A percentile compares a stretch with the other conserved stretches of the same genome.
phyloP scores from a whole-genome alignment of 2,113 vertebrate genomes.

The Phodopus roborovskii region DNA sequence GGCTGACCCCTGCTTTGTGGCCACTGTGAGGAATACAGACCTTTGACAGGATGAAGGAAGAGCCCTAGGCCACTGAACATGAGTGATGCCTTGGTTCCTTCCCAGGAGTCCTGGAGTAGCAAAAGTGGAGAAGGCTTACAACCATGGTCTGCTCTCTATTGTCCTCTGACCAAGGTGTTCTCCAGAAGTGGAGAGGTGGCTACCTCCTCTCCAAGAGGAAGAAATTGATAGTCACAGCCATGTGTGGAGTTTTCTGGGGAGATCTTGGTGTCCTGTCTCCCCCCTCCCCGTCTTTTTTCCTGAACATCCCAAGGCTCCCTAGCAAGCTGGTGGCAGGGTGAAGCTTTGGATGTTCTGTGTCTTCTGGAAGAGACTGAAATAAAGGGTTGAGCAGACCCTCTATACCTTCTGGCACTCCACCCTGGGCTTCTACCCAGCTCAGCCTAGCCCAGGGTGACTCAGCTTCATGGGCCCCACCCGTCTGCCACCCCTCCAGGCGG shows the following conservation, averaged over 20 bases:
- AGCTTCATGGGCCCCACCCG: neutral
- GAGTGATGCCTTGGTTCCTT: neutral
- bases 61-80: too few species aligned
- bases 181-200: neutral
- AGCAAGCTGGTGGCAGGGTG: neutral
- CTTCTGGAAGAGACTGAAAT: neutral
- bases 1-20: fast-evolving
- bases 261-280: neutral
- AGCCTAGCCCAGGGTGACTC: constrained; percentile 41
- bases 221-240: neutral
- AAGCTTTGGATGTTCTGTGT: neutral
- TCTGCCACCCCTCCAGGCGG: neutral
- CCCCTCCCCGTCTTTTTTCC: neutral
- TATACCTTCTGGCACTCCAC: neutral
- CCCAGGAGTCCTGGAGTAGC: neutral
- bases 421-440: neutral
- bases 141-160: neutral
- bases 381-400: neutral
- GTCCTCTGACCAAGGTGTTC: neutral
- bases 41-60: neutral
- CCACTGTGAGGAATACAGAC: neutral
- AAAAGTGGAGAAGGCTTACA: neutral
- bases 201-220: neutral
- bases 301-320: neutral
- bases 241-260: neutral